These are phyloP conservation scores for Xenentodon cancila DNA, from an alignment of 2,797 vertebrate species.

Conservation along the genomic window DNA sequence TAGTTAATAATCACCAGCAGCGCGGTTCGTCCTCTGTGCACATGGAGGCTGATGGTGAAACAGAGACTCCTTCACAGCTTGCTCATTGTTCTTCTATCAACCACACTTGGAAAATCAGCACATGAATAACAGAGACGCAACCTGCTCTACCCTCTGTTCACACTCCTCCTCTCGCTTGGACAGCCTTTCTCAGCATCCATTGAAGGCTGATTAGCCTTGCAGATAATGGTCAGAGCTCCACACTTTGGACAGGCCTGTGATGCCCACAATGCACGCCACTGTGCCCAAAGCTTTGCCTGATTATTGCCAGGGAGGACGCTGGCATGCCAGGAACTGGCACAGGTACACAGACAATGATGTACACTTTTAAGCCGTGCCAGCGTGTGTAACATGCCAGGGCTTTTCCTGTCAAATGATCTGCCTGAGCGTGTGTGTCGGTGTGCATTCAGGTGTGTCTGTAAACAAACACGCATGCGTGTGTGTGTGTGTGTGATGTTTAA, in stretches of 20 bases:
- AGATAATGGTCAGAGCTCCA: constrained; percentile 46
- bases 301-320: constrained; percentile 52
- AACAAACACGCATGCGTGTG: neutral
- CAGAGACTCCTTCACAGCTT: constrained; percentile 34
- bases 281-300: constrained; percentile 44
- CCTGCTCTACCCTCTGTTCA: constrained; percentile 47
- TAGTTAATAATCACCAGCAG: neutral
- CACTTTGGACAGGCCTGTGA: constrained; percentile 40
- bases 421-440: constrained; percentile 29
- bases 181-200: constrained; percentile 32
- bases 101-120: constrained; percentile 20
- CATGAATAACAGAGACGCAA: constrained; percentile 31
- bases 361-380: constrained; percentile 64
- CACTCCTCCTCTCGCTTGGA: constrained; percentile 23
- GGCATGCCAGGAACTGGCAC: constrained; percentile 59
- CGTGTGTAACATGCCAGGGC: constrained; percentile 51
- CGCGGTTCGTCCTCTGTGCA: neutral
- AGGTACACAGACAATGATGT: constrained; percentile 57
- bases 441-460: constrained; percentile 19
- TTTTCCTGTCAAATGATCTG: constrained; percentile 36
- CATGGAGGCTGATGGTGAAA: constrained; percentile 2
- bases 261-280: constrained; percentile 48
- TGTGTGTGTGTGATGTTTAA: constrained; percentile 12
- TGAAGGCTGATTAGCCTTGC: constrained; percentile 67
- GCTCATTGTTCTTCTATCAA: constrained; percentile 43